These are phyloP conservation scores for Holothuria scabra DNA, from an alignment of 53 echinoderm and acorn worm species.

Conservation along the genomic window DNA sequence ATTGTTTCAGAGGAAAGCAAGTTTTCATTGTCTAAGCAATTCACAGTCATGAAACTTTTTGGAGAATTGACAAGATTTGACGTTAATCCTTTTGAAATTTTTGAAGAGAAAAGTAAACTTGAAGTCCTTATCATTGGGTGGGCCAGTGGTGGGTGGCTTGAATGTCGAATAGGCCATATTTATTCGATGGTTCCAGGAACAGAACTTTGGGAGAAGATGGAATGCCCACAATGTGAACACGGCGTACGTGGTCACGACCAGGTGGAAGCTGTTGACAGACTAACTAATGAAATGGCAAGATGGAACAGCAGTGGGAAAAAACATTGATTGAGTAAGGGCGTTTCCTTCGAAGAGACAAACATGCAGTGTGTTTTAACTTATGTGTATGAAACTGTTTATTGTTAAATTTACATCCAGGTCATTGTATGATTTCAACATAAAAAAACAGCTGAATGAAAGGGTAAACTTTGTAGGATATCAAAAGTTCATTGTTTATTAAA, in stretches of 20 bases:
- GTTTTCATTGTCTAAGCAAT: neutral
- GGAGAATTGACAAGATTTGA: slow-evolving; percentile 2
- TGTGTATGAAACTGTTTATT: too few species aligned
- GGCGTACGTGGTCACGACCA: slow-evolving; percentile 66
- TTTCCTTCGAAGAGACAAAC: too few species aligned
- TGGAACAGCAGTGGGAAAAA: too few species aligned
- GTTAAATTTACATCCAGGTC: too few species aligned
- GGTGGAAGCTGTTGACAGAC: slow-evolving; percentile 58
- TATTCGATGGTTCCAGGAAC: slow-evolving; percentile 80
- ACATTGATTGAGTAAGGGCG: too few species aligned
- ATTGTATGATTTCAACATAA: too few species aligned
- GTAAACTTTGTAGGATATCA: too few species aligned
- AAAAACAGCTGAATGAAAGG: too few species aligned
- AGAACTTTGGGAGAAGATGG: slow-evolving; percentile 53
- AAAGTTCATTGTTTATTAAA: too few species aligned
- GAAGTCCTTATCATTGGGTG: slow-evolving; percentile 68
- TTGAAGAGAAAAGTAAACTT: slow-evolving; percentile 57
- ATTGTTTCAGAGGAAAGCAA: neutral
- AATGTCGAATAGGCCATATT: slow-evolving; percentile 80
- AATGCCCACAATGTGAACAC: slow-evolving; percentile 69
- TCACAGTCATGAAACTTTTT: neutral
- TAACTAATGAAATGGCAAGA: too few species aligned
- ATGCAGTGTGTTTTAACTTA: too few species aligned
- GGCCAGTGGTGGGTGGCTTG: slow-evolving; percentile 76
- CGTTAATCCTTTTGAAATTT: slow-evolving; percentile 6